Base-by-base conservation (phyloP, 2,888 invertebrate species). In the Dasysyrphus tricinctus region DNA sequence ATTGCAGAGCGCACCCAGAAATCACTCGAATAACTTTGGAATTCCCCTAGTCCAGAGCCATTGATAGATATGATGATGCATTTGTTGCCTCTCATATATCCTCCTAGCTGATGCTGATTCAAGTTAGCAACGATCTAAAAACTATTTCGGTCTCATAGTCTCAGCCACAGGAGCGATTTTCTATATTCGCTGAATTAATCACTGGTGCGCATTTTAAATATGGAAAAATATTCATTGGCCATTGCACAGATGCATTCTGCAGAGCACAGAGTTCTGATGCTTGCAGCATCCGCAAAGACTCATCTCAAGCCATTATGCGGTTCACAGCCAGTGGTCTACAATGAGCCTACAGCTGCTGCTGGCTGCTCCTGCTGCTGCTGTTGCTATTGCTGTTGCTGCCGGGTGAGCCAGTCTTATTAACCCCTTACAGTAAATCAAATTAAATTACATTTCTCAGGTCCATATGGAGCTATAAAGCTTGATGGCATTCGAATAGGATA, bases 391-490 rank as follows among this genome's bases (percentile, higher is more conserved):
- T 76, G 16, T 24, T 67, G 85, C 76, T 76, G 81, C 75, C 75
- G 86, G 75, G 82, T 82, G 72, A 86, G 86, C 86, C 86, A 82
- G 78, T 79, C 86, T 86, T 86, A 86, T 86, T 86, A 86, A 86
- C 86, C 86, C 86, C 78, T 86, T 82, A 78, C 82, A 86, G 86
- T 86, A 86, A 86, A 86, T 86, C 86, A 86, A 86, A 79, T 19
- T 78, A 86, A 86, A 86, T 86, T 82, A 86, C 82, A 86, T 86
- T 86, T 86, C 79, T 82, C 86, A 86, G 82, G 78, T 79, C 78
- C 86, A 86, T 86, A 82, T 86, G 86, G 81, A 86, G 86, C 86
- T 75, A 86, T 86, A 86, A 81, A 86, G 82, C 86, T 72, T 82
- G 78, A 86, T 86, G 78, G 81, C 78, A 81, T 86, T 78, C 86